phyloP scores from a whole-genome alignment of 2,888 invertebrate species.

The Drosophila buzzatii region DNA sequence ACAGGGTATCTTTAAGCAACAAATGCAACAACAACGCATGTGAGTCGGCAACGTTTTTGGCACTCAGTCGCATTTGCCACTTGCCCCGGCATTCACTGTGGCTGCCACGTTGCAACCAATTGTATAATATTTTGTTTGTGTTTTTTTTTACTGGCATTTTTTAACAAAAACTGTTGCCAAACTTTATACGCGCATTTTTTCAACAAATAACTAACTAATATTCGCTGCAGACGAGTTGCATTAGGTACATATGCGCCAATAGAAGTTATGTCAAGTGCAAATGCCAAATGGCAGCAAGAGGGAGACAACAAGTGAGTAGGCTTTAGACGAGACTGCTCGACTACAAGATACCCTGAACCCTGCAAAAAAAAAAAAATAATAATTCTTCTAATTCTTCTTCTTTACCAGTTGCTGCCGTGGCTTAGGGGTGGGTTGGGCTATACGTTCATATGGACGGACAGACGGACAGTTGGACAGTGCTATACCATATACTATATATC shows the following conservation, averaged over 20 bases:
- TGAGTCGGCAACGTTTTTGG: constrained; percentile 56
- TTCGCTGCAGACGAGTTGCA: constrained; percentile 17
- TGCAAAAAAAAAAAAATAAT: neutral
- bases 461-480: too few relatives aligned
- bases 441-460: too few relatives aligned
- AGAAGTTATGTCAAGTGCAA: neutral
- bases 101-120: constrained; percentile 57
- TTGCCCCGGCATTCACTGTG: constrained; percentile 25
- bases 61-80: constrained; percentile 23
- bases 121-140: constrained; percentile 22
- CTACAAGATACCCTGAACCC: too few relatives aligned
- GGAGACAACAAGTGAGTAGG: too few relatives aligned
- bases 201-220: constrained; percentile 55
- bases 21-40: constrained; percentile 42
- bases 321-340: too few relatives aligned
- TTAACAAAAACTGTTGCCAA: constrained; percentile 39
- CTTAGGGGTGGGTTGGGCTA: too few relatives aligned
- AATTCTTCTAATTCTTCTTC: too few relatives aligned
- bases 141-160: constrained; percentile 28
- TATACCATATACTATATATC: too few relatives aligned
- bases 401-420: too few relatives aligned
- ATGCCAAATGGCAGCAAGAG: neutral
- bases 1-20: constrained; percentile 11
- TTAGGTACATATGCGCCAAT: constrained; percentile 2
- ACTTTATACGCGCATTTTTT: constrained; percentile 49